Conservation (phyloP, 2,888 invertebrate species). For the Drosophila suboccidentalis region DNA sequence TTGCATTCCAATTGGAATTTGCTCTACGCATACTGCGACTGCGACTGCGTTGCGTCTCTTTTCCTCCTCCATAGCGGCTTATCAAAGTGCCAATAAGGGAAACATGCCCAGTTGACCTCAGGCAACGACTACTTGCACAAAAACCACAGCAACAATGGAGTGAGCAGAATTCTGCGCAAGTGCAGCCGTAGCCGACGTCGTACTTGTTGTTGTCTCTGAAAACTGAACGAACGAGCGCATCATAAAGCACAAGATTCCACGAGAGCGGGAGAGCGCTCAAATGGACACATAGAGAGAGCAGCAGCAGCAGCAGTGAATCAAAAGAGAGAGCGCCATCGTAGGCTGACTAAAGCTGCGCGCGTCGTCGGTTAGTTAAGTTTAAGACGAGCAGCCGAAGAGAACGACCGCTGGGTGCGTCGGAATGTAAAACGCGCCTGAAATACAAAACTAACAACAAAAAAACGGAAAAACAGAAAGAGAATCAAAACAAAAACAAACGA, state of each 20-base stretch:
- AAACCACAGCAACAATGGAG: constrained; percentile 12
- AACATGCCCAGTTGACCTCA: constrained; percentile 30
- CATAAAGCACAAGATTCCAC: constrained; percentile 34
- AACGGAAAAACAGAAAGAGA: constrained; percentile 21
- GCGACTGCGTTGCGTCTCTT: constrained; percentile 1
- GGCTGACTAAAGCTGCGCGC: constrained; percentile 42
- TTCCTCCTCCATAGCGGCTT: constrained; percentile 27
- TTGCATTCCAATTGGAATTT: constrained; percentile 9
- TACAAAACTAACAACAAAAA: constrained; percentile 23
- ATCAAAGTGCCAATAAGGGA: constrained; percentile 37
- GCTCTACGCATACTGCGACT: constrained; percentile 4
- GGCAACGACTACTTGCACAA: constrained; percentile 20
- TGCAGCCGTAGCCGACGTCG: constrained; percentile 60
- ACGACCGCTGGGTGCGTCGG: constrained; percentile 70
- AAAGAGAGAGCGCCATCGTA: constrained; percentile 23
- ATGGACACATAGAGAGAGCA: constrained; percentile 8
- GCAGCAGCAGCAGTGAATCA: background rate
- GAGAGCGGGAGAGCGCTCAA: constrained; percentile 18
- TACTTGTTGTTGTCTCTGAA: constrained; percentile 26
- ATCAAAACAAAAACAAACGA: constrained; percentile 40
- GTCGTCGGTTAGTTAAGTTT: constrained; percentile 62
- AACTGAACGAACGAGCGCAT: constrained; percentile 47
- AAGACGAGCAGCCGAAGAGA: constrained; percentile 69
- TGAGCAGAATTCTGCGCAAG: constrained; percentile 63
- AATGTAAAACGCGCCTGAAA: constrained; percentile 69